These are phyloP conservation scores for Phrynosoma platyrhinos DNA, from an alignment of 2,113 vertebrate genomes.

Conservation along the genomic window DNA sequence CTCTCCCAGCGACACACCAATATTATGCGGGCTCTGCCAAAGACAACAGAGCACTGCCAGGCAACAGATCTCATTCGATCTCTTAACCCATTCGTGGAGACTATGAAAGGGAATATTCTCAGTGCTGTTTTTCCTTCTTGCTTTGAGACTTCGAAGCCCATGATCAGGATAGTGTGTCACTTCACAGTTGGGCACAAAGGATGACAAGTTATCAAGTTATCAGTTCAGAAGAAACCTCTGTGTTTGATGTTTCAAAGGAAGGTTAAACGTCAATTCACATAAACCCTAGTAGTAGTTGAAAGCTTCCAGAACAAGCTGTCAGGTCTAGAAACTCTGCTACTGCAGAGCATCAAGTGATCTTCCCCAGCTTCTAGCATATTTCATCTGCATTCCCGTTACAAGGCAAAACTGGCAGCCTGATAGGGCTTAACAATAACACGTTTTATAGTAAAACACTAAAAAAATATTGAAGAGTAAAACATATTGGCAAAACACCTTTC, in stretches of 20 bases:
- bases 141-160: neutral
- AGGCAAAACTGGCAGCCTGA: slow-evolving; percentile 4
- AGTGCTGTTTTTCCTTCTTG: neutral
- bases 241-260: neutral
- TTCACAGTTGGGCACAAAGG: neutral
- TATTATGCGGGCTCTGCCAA: slow-evolving; percentile 43
- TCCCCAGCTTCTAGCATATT: slow-evolving; percentile 45
- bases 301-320: slow-evolving; percentile 21
- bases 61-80: slow-evolving; percentile 8
- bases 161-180: neutral
- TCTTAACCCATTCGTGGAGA: slow-evolving; percentile 52
- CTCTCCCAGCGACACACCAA: slow-evolving; percentile 59
- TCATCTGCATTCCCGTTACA: slow-evolving; percentile 46
- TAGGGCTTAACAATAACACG: slow-evolving; percentile 37
- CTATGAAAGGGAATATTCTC: neutral
- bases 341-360: slow-evolving; percentile 53
- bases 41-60: slow-evolving; percentile 34
- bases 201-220: neutral
- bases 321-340: slow-evolving; percentile 30
- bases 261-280: neutral
- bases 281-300: slow-evolving; percentile 23
- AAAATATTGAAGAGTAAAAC: neutral
- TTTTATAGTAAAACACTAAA: neutral
- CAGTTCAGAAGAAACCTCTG: neutral
- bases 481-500: slow-evolving; percentile 37